Evolutionary conservation across 2,888 invertebrate genomes (phyloP), one percentile per base, ranked within the genome.

Genomic region (Agonopterix arenella): DNA sequence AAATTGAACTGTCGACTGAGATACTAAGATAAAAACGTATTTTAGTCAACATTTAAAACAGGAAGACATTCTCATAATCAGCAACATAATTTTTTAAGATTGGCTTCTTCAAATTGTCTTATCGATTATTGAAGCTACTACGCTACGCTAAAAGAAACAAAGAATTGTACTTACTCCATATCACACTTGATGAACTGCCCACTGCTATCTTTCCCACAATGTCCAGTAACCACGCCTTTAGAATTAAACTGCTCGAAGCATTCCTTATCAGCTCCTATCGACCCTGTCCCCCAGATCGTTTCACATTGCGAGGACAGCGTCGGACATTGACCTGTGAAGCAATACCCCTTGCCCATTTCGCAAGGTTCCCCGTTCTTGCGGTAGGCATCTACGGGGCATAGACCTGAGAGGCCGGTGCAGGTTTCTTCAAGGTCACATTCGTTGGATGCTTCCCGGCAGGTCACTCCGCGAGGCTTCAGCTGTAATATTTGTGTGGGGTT

Each of bases 381-480:
- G 83, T 94, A 94, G 1, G 96, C 93, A 79, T 99, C 97, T 2
- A 88, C 69, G 0, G 99, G 99, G 82, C 99, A 99, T 57, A 95
- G 91, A 0, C 98, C 98, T 41, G 92, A 92, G 46, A 93, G 92
- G 0, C 99, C 99, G 50, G 96, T 93, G 80, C 99, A 99, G 49
- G 93, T 93, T 77, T 99, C 99, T 13, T 98, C 96, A 36, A 99
- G 91, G 89, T 99, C 99, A 80, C 99, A 99, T 73, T 98, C 98
- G 76, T 96, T 97, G 53, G 92, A 90, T 0, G 97, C 92, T 49
- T 95, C 93, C 13, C 99, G 93, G 80, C 99, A 99, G 51, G 95
- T 89, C 44, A 93, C 91, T 11, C 97, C 97, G 51, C 92, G 90
- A 9, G 91, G 90, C 58, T 93, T 92, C 49, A 96, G 84, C 96